phyloP scores from a whole-genome alignment of 2,113 vertebrate genomes.

The Colinus virginianus region DNA sequence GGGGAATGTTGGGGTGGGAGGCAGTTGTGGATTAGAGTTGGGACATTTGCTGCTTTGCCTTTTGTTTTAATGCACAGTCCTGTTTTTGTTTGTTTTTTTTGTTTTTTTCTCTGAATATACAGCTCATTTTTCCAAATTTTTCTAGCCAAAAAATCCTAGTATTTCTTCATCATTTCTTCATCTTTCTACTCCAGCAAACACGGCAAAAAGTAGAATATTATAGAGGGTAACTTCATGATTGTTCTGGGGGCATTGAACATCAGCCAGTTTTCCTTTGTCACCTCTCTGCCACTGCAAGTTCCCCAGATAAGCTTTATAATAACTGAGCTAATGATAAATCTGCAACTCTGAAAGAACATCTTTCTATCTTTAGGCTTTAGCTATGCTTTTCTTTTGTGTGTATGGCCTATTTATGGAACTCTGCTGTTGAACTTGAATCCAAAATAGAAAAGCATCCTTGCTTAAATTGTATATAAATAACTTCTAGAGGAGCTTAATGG shows the following conservation, averaged over 20 bases:
- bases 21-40: constrained; percentile 12
- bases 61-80: neutral
- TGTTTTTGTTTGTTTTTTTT: neutral
- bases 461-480: constrained; percentile 48
- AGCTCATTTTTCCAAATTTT: neutral
- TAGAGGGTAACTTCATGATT: constrained; percentile 44
- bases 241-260: constrained; percentile 21
- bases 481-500: neutral
- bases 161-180: constrained; percentile 7
- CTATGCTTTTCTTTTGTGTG: constrained; percentile 46
- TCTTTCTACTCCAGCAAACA: constrained; percentile 43
- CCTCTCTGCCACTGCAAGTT: constrained; percentile 53
- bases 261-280: constrained; percentile 49
- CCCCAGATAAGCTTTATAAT: constrained; percentile 58
- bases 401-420: constrained; percentile 49
- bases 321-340: constrained; percentile 73
- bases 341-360: constrained; percentile 62
- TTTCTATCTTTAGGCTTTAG: constrained; percentile 70
- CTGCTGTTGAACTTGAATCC: constrained; percentile 49
- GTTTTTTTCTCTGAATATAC: neutral
- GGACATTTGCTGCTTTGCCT: neutral
- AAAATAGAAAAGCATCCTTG: constrained; percentile 16
- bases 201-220: constrained; percentile 13
- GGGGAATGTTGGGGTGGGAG: neutral
- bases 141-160: neutral